A percentile compares a stretch with the other conserved stretches of the same genome.
phyloP scores from a whole-genome alignment of 2,797 vertebrate genomes.

The Spatula versicolor region DNA sequence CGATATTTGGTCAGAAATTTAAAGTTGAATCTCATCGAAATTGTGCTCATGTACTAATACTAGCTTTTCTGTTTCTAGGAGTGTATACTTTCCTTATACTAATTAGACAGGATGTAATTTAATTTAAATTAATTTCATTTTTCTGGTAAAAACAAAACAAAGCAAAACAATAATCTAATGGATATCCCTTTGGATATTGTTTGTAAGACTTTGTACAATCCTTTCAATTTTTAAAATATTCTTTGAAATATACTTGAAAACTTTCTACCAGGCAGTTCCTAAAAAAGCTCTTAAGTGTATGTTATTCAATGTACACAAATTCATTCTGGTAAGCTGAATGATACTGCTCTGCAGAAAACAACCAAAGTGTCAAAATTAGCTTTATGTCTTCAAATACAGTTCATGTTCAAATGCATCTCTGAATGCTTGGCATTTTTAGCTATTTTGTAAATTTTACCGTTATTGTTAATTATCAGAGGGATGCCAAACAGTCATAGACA shows the following conservation, averaged over 20 bases:
- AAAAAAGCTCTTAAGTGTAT: not conserved
- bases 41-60: not conserved
- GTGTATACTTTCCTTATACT: not conserved
- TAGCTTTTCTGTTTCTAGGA: not conserved
- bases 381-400: not conserved
- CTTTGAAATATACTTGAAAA: not conserved
- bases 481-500: not conserved
- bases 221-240: not conserved
- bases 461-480: conserved; percentile 24
- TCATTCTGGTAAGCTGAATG: not conserved
- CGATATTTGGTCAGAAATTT: not conserved
- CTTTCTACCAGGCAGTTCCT: not conserved
- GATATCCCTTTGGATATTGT: not conserved
- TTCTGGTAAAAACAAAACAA: not conserved
- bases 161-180: not conserved
- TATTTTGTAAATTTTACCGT: conserved; percentile 21
- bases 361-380: not conserved
- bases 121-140: not conserved
- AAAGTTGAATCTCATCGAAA: not conserved
- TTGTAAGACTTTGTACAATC: not conserved
- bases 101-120: not conserved
- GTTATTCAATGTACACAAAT: not conserved
- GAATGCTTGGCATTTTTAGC: not conserved
- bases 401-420: not conserved
- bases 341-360: not conserved